These are phyloP conservation scores for Otolemur garnettii DNA, from an alignment of 2,113 vertebrate genomes.

Conservation along the genomic window DNA sequence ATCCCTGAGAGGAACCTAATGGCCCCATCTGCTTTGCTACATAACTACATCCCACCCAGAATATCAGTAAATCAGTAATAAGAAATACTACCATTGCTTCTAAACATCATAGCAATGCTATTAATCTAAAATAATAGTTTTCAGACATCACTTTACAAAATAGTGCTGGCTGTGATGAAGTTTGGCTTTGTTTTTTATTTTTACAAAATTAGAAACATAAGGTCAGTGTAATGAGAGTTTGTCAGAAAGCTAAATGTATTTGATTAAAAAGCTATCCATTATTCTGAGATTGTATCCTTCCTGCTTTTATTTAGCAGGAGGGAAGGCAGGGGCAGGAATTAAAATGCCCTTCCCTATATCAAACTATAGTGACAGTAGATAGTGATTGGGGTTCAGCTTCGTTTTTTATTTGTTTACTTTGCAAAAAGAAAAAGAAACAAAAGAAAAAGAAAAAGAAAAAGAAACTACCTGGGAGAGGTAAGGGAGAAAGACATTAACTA, in stretches of 20 bases:
- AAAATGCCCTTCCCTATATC: conserved; percentile 25
- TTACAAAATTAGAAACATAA: conserved; percentile 59
- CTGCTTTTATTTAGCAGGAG: background rate
- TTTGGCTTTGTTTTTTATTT: background rate
- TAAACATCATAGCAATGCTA: conserved; percentile 16
- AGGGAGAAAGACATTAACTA: conserved; percentile 22
- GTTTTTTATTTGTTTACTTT: conserved; percentile 31
- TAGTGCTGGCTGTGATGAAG: background rate
- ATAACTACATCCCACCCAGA: background rate
- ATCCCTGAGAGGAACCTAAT: background rate
- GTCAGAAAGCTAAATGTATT: conserved; percentile 59
- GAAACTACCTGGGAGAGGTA: conserved; percentile 22
- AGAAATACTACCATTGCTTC: background rate
- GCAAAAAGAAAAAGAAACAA: conserved; percentile 51
- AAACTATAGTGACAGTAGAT: conserved; percentile 2
- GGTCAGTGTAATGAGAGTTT: conserved; percentile 34
- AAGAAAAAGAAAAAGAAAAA: background rate
- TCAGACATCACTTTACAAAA: conserved; percentile 61
- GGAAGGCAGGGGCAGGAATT: background rate
- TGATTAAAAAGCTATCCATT: conserved; percentile 39
- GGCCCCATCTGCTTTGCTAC: conserved; percentile 35
- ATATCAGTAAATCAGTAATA: conserved; percentile 55
- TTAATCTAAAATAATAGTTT: conserved; percentile 45
- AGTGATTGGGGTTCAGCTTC: background rate
- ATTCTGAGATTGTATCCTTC: conserved; percentile 32